Base-by-base conservation (phyloP, 2,888 invertebrate species). In the Epirrhoe alternata region DNA sequence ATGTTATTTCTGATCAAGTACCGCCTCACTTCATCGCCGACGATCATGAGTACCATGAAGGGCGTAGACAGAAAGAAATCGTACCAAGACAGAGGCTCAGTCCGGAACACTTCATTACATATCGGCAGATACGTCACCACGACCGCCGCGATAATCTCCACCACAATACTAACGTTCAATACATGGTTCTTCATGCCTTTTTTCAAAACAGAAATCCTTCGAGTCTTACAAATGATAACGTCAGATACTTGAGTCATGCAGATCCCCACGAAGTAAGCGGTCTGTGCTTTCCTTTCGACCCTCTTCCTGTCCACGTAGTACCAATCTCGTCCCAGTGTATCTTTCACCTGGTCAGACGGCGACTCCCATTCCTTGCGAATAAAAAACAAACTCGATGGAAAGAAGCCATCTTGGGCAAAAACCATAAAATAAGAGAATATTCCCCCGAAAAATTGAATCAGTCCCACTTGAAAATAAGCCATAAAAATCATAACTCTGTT, bases 401-500 rank as follows among this genome's bases (percentile, higher is more conserved):
- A 94, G 88, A 97, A 98, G 0, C 97, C 97, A 73, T 96, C 95
- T 77, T 96, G 95, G 1, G 96, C 97, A 94, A 96, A 96, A 65
- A 97, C 95, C 60, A 96, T 94, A 79, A 97, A 96, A 85, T 97
- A 98, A 2, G 95, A 94, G 82, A 95, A 96, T 92, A 97, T 96
- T 7, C 96, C 97, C 49, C 96, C 96, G 50, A 95, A 95, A 17
- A 97, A 96, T 88, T 98, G 97, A 74, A 98, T 97, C 85, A 97
- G 93, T 59, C 97, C 98, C 71, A 98, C 96, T 90, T 98, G 97
- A 70, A 96, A 96, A 84, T 97, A 97, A 0, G 97, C 95, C 94
- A 97, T 96, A 77, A 95, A 96, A 76, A 98, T 95, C 74, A 98
- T 86, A 59, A 94, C 91, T 66, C 83, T 82, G 71, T 89, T 94